phyloP scores from a whole-genome alignment of 2,113 vertebrate species.

The Onychostruthus taczanowskii region DNA sequence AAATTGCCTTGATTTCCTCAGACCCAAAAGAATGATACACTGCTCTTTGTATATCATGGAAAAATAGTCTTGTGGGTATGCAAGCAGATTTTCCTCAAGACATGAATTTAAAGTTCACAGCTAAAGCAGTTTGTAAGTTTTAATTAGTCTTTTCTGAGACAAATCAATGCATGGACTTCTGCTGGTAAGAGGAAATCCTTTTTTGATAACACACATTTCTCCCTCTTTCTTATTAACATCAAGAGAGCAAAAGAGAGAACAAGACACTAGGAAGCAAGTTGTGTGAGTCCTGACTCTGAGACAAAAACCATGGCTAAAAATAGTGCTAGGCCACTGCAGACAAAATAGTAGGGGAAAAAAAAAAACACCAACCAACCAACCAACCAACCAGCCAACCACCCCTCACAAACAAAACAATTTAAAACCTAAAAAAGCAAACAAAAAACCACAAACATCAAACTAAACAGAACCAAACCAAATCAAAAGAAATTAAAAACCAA shows the following conservation, averaged over 20 bases:
- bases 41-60: not conserved
- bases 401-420: not conserved
- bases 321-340: not conserved
- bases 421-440: not conserved
- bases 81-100: not conserved
- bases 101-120: not conserved
- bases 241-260: not conserved
- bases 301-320: not conserved
- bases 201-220: not conserved
- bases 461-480: not conserved
- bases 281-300: not conserved
- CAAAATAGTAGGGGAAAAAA: not conserved
- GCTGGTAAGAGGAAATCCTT: not conserved
- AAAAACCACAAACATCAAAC: not conserved
- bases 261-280: not conserved
- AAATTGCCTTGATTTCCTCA: not conserved
- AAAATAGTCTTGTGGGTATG: not conserved
- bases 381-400: not conserved
- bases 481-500: not conserved
- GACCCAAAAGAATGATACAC: not conserved
- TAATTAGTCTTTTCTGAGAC: constrained; percentile 26
- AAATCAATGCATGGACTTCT: not conserved
- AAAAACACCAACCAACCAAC: not conserved
- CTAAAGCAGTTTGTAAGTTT: constrained; percentile 15
- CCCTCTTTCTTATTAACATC: not conserved